phyloP scores from a whole-genome alignment of 2,888 invertebrate species.

The Eretmocerus hayati region DNA sequence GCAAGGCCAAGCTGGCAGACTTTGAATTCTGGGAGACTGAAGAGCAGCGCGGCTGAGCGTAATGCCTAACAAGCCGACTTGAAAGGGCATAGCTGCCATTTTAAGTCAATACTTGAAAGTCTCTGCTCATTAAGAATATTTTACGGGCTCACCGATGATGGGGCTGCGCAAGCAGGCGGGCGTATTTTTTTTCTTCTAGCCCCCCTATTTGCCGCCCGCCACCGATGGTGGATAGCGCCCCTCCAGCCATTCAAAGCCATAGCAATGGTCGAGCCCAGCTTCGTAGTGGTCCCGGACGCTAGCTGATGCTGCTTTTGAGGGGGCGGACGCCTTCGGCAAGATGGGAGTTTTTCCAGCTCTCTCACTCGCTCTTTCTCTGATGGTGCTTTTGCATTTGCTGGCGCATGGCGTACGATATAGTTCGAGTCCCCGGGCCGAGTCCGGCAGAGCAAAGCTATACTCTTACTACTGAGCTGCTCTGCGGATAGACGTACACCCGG shows the following conservation, averaged over 20 bases:
- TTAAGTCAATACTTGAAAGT: constrained; percentile 47
- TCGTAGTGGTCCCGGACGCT: not conserved
- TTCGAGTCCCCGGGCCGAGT: too few relatives aligned
- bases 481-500: not conserved
- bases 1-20: not conserved
- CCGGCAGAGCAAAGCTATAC: not conserved
- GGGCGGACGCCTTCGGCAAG: constrained; percentile 9
- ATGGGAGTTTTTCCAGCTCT: constrained; percentile 20
- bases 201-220: constrained; percentile 8
- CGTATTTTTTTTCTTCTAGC: constrained; percentile 5
- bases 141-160: constrained; percentile 33
- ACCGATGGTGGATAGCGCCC: not conserved
- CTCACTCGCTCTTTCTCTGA: constrained; percentile 7
- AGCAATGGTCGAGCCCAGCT: not conserved
- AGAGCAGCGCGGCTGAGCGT: constrained; percentile 23
- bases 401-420: too few relatives aligned
- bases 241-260: not conserved
- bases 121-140: constrained; percentile 47
- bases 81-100: constrained; percentile 44
- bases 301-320: constrained; percentile 6
- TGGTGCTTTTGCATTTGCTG: too few relatives aligned
- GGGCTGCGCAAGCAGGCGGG: constrained; percentile 18
- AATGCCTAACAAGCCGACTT: constrained; percentile 46
- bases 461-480: not conserved
- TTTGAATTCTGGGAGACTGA: too few relatives aligned